Evolutionary conservation across 2,797 vertebrate genomes (phyloP).

Genomic region (Liparis tanakae): DNA sequence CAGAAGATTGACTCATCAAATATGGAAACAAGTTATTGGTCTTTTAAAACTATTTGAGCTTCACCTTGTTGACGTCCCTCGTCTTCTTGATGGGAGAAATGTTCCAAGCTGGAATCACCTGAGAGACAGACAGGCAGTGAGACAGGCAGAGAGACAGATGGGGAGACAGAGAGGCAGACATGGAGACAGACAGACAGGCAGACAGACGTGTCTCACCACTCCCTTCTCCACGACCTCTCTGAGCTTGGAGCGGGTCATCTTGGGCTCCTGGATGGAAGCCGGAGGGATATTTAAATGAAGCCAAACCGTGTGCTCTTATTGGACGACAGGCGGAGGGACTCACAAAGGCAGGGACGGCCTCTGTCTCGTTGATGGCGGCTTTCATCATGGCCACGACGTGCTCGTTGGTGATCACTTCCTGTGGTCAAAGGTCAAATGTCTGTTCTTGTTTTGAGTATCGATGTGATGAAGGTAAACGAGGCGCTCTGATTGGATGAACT

Average conservation of each 20-base stretch:
- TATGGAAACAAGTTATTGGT: no score
- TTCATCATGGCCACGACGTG: slow-evolving; percentile 99
- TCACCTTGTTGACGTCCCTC: slow-evolving; percentile 78
- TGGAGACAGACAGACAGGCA: not conserved
- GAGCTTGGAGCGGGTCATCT: slow-evolving; percentile 97
- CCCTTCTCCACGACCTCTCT: slow-evolving; percentile 97
- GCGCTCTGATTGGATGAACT: slow-evolving; percentile 64
- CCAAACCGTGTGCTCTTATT: not conserved
- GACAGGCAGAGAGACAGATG: not conserved
- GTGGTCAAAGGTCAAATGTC: slow-evolving; percentile 34
- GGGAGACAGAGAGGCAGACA: no score
- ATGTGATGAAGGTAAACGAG: no score
- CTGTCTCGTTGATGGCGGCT: slow-evolving; percentile 94
- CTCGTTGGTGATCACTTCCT: slow-evolving; percentile 99
- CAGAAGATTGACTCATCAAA: no score
- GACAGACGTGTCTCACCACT: slow-evolving; percentile 84
- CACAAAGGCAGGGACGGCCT: slow-evolving; percentile 92
- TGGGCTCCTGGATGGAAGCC: slow-evolving; percentile 87
- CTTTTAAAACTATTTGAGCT: not conserved
- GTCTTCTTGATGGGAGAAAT: slow-evolving; percentile 96
- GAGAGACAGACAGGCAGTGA: not conserved
- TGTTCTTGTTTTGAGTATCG: no score
- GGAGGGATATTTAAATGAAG: not conserved
- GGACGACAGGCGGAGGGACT: slow-evolving; percentile 74
- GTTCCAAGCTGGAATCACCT: slow-evolving; percentile 97